Evolutionary conservation across 2,797 vertebrate species (phyloP).

Genomic region (Sarcophilus harrisii): DNA sequence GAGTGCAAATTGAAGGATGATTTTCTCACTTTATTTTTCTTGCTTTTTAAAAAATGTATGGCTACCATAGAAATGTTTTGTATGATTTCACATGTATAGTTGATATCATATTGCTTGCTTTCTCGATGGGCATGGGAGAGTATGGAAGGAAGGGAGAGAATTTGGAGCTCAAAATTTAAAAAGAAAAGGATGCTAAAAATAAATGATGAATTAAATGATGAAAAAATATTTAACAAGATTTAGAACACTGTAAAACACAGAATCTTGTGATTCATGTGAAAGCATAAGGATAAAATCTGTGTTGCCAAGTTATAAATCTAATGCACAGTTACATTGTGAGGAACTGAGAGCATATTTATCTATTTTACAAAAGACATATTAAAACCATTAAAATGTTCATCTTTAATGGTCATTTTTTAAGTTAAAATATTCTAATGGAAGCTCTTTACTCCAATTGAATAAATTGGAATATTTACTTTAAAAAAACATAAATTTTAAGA

Average conservation of each 20-base stretch:
- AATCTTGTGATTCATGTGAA: neutral
- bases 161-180: neutral
- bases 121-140: neutral
- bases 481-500: neutral
- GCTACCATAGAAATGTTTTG: neutral
- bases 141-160: neutral
- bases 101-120: neutral
- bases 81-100: neutral
- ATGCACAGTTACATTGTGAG: neutral
- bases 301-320: neutral
- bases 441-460: neutral
- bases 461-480: neutral
- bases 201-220: neutral
- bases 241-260: neutral
- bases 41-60: neutral
- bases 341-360: neutral
- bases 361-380: neutral
- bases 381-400: neutral
- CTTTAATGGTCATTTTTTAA: neutral
- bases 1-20: neutral
- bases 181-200: neutral
- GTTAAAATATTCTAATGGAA: neutral
- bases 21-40: neutral
- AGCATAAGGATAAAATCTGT: neutral
- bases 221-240: neutral